These are phyloP conservation scores for Myiothlypis coronata DNA, from an alignment of 2,797 vertebrate species.

Conservation along the genomic window DNA sequence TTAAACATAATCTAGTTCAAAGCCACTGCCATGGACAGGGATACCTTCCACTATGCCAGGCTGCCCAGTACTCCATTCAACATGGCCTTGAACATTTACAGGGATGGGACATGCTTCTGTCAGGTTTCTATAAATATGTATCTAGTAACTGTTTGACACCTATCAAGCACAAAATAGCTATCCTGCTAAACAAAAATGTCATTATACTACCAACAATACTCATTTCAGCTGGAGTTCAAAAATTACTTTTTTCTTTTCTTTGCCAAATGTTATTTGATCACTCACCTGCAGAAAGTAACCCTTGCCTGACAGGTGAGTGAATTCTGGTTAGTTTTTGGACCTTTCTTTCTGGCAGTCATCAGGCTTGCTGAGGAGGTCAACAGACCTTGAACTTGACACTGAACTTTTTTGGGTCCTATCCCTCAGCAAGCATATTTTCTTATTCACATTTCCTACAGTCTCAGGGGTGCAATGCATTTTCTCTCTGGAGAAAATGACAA, in stretches of 20 bases:
- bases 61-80: background rate
- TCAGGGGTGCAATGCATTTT: background rate
- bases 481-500: background rate
- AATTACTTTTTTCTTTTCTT: background rate
- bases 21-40: background rate
- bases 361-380: background rate
- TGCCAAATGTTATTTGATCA: background rate
- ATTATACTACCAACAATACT: background rate
- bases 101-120: background rate
- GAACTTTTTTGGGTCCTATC: background rate
- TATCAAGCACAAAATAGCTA: background rate
- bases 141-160: background rate
- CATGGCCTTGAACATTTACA: background rate
- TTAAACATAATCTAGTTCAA: background rate
- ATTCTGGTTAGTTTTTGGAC: background rate
- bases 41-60: background rate
- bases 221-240: background rate
- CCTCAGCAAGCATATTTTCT: background rate
- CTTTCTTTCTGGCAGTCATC: background rate
- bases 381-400: background rate
- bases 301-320: background rate
- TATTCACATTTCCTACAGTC: background rate
- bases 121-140: constrained; percentile 25
- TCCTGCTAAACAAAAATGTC: background rate
- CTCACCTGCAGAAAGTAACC: background rate